Percentiles rank a stretch among this genome's conserved stretches.
Conservation (phyloP, 1,140 invertebrate genomes). For the Archivesica marissinica region DNA sequence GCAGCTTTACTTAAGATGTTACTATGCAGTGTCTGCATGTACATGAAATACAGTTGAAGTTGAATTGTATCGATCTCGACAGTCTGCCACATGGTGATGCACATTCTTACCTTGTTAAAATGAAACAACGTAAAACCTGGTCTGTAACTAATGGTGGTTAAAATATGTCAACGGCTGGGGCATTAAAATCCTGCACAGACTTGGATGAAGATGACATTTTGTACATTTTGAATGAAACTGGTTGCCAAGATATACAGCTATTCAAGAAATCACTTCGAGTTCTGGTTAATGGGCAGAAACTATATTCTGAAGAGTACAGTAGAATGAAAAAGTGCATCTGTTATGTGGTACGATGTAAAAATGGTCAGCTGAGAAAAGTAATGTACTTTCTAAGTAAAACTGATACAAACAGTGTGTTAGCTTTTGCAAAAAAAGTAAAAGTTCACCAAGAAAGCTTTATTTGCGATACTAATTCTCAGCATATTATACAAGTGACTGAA, state of each 20-base stretch:
- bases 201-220: background rate
- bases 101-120: background rate
- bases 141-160: background rate
- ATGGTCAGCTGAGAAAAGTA: background rate
- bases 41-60: conserved; percentile 13
- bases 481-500: conserved; percentile 20
- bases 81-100: background rate
- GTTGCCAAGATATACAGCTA: conserved; percentile 5
- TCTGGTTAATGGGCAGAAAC: conserved; percentile 26
- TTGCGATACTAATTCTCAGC: background rate
- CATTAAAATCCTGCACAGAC: conserved; percentile 5
- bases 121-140: background rate
- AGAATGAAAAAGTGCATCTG: conserved; percentile 18
- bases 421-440: background rate
- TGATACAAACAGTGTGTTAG: conserved; percentile 10
- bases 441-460: conserved; percentile 3
- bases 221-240: conserved; percentile 4
- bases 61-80: conserved; percentile 9
- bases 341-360: conserved; percentile 8
- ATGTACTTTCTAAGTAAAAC: background rate
- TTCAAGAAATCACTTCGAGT: conserved; percentile 14
- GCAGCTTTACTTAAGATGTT: conserved; percentile 23
- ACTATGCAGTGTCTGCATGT: background rate
- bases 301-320: background rate
- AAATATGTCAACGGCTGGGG: background rate